phyloP scores from a whole-genome alignment of 2,113 vertebrate genomes.

The Grammatotria lemairii region DNA sequence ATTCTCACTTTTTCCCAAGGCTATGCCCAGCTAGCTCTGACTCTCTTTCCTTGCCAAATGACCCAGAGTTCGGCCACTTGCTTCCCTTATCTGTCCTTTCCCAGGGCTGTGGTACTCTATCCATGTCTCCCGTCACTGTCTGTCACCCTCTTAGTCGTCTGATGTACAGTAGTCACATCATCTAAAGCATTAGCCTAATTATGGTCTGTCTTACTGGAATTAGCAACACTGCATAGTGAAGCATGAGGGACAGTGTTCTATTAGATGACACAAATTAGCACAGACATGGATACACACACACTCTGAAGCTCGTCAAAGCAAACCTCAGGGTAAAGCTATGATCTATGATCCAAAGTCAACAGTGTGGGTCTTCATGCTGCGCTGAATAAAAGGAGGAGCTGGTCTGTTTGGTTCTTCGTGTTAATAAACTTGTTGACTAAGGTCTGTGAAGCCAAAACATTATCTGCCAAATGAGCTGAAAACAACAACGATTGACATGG shows the following conservation, averaged over 20 bases:
- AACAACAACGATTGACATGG: background rate
- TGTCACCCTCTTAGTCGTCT: conserved; percentile 38
- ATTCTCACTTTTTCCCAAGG: conserved; percentile 67
- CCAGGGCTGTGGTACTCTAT: conserved; percentile 60
- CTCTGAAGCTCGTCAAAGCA: background rate
- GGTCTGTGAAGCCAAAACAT: background rate
- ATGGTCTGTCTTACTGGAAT: background rate
- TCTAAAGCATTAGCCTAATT: background rate
- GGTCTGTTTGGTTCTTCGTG: background rate
- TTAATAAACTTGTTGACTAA: background rate
- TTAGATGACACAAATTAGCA: background rate
- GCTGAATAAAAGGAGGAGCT: background rate
- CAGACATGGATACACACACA: background rate
- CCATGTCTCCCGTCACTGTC: conserved; percentile 35
- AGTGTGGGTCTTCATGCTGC: background rate
- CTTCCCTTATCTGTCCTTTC: conserved; percentile 64
- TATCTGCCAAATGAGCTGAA: background rate
- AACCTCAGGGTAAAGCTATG: background rate
- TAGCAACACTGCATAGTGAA: background rate
- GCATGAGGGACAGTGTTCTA: background rate
- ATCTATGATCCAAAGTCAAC: background rate
- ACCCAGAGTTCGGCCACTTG: conserved; percentile 57
- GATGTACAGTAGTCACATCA: conserved; percentile 15
- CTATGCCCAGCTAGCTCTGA: conserved; percentile 56
- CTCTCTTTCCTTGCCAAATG: conserved; percentile 56